Evolutionary conservation across 2,797 vertebrate genomes (phyloP), one percentile per base, ranked within the genome.

Genomic region (Gymnothorax javanicus): DNA sequence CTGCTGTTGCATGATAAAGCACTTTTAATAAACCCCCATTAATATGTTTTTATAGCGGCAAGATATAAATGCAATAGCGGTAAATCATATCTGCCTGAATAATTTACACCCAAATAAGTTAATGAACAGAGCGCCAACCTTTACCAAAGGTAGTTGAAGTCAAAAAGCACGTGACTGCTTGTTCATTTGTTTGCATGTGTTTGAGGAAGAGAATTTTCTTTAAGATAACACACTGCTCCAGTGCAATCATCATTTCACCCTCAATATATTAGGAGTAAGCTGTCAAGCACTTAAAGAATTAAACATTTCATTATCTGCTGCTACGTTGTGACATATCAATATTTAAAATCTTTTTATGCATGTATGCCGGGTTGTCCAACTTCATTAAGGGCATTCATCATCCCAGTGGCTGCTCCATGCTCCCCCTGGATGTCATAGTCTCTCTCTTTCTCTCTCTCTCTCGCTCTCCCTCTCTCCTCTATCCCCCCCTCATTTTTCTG

Each of bases 271-370:
- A 96, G 94, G 93, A 7, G n/a, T 92, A 93, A 93, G 89, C 96
- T 95, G 96, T 96, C 97, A 96, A 94, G 94, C 96, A 97, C 93
- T 93, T 92, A 95, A 98, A 96, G 98, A 98, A 96, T 96, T 98
- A 97, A 98, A 98, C 96, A 97, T 97, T 96, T 96, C 97, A 97
- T 96, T 97, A 96, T 97, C 96, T 97, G 96, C 94, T 95, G 96
- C 95, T 96, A 94, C 95, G 94, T 96, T 96, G 96, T 97, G 96
- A 95, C 95, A 97, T 97, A 99, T 99, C 97, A 99, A 99, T 99
- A 99, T 99, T 98, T 98, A 98, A 99, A 97, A 95, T 94, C 95
- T 96, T 98, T 97, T 98, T 98, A 98, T 98, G 97, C 97, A 97
- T 98, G 96, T 97, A 97, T 97, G 97, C 97, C 95, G 96, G 96